Percentiles rank a stretch among this genome's conserved stretches.
Evolutionary conservation across 1,140 invertebrate species (phyloP).

Genomic region (Uloborus diversus): DNA sequence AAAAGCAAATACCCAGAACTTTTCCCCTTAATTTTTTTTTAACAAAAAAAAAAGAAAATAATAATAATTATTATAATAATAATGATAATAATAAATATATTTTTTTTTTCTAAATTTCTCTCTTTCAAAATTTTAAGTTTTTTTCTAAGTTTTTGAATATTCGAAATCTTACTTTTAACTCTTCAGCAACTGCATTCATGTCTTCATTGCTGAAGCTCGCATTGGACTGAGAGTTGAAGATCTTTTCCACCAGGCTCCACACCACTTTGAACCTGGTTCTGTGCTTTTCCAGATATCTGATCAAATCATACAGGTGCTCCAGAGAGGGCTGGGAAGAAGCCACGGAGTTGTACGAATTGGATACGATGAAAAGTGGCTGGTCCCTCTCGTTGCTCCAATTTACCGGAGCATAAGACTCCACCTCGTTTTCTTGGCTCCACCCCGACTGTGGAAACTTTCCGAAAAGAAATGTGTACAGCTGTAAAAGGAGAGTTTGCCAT

Average conservation of each 20-base stretch:
- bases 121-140: neutral
- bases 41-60: neutral
- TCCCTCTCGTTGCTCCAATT: neutral
- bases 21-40: too few relatives aligned
- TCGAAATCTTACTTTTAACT: constrained; percentile 28
- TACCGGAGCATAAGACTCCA: neutral
- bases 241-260: constrained; percentile 36
- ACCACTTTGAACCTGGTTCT: constrained; percentile 16
- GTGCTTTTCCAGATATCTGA: constrained; percentile 43
- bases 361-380: constrained; percentile 7
- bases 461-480: constrained; percentile 37
- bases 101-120: neutral
- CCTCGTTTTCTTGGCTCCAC: neutral
- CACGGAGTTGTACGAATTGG: neutral
- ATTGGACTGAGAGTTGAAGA: constrained; percentile 22
- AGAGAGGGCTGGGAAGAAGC: constrained; percentile 9
- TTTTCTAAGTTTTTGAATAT: neutral
- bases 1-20: too few relatives aligned
- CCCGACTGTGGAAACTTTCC: constrained; percentile 11
- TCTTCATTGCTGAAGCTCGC: neutral
- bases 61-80: neutral
- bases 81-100: neutral
- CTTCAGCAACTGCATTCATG: constrained; percentile 24
- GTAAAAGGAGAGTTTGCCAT: neutral
- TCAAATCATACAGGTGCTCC: constrained; percentile 30